Conservation (phyloP, 1,140 invertebrate genomes). For the Polypedilum vanderplanki region DNA sequence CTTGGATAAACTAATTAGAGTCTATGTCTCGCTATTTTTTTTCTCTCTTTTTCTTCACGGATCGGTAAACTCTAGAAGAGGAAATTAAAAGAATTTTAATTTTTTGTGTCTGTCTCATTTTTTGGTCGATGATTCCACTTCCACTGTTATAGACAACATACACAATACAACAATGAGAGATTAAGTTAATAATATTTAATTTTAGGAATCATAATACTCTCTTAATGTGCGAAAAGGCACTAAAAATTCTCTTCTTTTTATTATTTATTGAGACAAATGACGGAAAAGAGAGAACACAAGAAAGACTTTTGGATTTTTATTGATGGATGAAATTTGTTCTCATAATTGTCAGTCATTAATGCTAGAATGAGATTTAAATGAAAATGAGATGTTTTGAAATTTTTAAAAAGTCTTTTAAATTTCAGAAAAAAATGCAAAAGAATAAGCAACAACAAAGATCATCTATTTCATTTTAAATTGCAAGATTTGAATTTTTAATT, state of each 20-base stretch:
- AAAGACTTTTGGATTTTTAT: neutral
- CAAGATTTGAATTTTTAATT: no score
- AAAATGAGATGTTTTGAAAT: no score
- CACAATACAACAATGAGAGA: neutral
- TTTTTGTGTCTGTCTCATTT: neutral
- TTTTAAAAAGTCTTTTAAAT: no score
- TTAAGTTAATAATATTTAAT: conserved; percentile 11
- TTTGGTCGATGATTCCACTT: neutral
- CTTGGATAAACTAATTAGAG: conserved; percentile 22
- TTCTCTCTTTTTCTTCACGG: neutral
- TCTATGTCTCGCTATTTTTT: neutral
- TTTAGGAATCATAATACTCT: neutral
- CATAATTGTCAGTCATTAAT: neutral
- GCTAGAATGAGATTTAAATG: no score
- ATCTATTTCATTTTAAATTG: no score
- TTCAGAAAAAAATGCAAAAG: no score
- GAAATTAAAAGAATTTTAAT: neutral
- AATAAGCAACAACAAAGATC: no score
- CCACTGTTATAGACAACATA: neutral
- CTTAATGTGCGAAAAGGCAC: neutral
- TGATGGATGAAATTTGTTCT: neutral
- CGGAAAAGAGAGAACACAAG: neutral
- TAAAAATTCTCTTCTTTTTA: neutral
- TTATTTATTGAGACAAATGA: conserved; percentile 8
- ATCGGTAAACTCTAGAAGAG: neutral